phyloP scores from a whole-genome alignment of 64 coral and sea anemone species.

The Stylophora pistillata region DNA sequence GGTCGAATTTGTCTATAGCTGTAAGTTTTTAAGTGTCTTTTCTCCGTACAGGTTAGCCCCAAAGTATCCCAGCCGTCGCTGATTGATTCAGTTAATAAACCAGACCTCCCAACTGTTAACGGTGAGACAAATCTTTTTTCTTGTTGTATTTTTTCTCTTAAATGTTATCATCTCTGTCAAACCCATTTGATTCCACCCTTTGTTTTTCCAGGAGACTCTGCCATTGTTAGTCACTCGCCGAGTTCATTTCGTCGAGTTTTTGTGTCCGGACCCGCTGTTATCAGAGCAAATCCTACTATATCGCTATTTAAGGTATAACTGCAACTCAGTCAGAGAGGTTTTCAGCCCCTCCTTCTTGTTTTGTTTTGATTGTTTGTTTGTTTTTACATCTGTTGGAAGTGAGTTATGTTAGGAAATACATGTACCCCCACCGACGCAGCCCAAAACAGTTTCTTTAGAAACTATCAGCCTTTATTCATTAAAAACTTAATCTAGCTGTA shows the following conservation, averaged over 20 bases:
- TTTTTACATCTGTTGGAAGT: too few species aligned
- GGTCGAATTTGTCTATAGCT: too few species aligned
- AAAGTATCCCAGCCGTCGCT: neutral
- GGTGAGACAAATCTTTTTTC: neutral
- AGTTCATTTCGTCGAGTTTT: neutral
- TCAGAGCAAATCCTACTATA: constrained; percentile 12
- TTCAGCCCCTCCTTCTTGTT: too few species aligned
- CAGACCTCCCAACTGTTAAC: neutral
- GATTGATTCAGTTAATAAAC: neutral
- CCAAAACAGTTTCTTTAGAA: too few species aligned
- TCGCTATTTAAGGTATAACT: constrained; percentile 33
- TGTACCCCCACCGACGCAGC: too few species aligned
- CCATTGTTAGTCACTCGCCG: neutral
- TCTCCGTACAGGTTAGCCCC: neutral
- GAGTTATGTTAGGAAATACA: too few species aligned
- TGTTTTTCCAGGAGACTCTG: neutral
- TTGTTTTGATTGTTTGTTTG: neutral
- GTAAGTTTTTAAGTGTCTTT: neutral
- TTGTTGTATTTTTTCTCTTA: neutral
- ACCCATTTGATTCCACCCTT: too few species aligned
- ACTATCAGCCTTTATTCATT: too few species aligned
- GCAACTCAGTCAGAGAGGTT: neutral
- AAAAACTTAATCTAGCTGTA: too few species aligned
- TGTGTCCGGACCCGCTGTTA: constrained; percentile 2
- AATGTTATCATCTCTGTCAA: too few species aligned